phyloP scores from a whole-genome alignment of 1,140 invertebrate species.

The Amphibalanus amphitrite region DNA sequence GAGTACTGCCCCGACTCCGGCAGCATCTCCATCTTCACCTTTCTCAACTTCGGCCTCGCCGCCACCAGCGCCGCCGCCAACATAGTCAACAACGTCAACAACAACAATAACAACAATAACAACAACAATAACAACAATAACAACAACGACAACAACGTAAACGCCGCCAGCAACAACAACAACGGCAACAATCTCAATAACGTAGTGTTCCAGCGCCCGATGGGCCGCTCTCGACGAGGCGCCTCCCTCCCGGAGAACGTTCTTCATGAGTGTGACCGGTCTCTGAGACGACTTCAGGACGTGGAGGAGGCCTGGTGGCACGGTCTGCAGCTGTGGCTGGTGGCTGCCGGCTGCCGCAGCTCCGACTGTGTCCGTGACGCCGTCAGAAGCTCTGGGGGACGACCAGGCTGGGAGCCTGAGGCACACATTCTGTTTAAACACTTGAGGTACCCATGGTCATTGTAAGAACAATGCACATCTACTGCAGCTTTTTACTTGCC shows the following conservation, averaged over 20 bases:
- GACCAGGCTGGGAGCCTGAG: neutral
- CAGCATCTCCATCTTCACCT: conserved; percentile 10
- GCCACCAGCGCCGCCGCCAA: conserved; percentile 9
- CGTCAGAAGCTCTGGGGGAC: neutral
- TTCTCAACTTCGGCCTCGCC: conserved; percentile 13
- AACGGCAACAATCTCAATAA: conserved; percentile 14
- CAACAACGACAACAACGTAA: conserved; percentile 11
- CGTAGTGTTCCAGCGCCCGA: conserved; percentile 6
- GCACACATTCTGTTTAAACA: neutral
- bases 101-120: conserved; percentile 12
- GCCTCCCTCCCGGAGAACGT: no score
- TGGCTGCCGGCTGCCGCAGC: neutral
- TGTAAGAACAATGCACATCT: no score
- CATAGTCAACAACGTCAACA: conserved; percentile 13
- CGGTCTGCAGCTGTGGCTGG: neutral
- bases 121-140: conserved; percentile 15
- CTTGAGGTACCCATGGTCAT: neutral
- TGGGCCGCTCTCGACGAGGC: no score
- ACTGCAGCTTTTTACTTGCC: no score
- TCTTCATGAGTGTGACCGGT: neutral
- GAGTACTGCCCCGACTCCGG: neutral
- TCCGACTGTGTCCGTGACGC: neutral
- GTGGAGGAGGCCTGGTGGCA: neutral
- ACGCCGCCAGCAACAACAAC: conserved; percentile 13
- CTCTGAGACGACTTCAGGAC: neutral